Evolutionary conservation across 2,888 invertebrate species (phyloP), one percentile per base, ranked within the genome.

Genomic region (Megalurothrips usitatus): DNA sequence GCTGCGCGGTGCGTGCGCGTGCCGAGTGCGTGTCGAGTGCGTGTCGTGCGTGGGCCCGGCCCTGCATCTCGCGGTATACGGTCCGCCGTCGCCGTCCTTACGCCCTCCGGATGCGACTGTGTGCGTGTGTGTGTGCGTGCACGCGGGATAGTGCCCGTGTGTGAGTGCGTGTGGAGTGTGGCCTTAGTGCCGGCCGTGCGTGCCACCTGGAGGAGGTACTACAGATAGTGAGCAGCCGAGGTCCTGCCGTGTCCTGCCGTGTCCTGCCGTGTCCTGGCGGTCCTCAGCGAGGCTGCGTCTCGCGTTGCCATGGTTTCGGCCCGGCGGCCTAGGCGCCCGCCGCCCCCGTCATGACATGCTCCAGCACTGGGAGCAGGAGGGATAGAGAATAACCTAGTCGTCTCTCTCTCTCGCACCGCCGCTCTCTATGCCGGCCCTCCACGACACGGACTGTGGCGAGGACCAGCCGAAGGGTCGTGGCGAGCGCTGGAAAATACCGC

Each of bases 401-500:
- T 43, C 34, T 43, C 34, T 43, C 34, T 43, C 34, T 43, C 34
- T 43, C 34, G 2, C 34, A 43, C 34, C 34, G 34, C 34, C 34
- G 34, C 34, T 43, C 34, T 43, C 17, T 58, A 58, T 58, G 58
- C 58, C 58, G 68, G 68, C 12, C 68, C 23, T 75, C 1, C 68
- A 26, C 68, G 68, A 75, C 68, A 26, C 26, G 68, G 68, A 75
- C 26, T 75, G 11, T 26, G 26, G 26, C 23, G 68, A 75, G 23
- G 68, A 75, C 23, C 26, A 26, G 68, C 68, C 68, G 23, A 75
- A 26, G 68, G 23, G 68, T 26, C 68, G 68, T 9, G 68, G 68
- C 11, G 68, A 75, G 68, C 68, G 68, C 26, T 75, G 68, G 68
- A 75, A 75, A 75, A 75, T 75, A 23, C 68, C 68, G 23, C 68